A percentile compares a stretch with the other conserved stretches of the same genome.
These are phyloP conservation scores for Bradysia coprophila DNA, from an alignment of 1,140 invertebrate species.

Conservation along the genomic window DNA sequence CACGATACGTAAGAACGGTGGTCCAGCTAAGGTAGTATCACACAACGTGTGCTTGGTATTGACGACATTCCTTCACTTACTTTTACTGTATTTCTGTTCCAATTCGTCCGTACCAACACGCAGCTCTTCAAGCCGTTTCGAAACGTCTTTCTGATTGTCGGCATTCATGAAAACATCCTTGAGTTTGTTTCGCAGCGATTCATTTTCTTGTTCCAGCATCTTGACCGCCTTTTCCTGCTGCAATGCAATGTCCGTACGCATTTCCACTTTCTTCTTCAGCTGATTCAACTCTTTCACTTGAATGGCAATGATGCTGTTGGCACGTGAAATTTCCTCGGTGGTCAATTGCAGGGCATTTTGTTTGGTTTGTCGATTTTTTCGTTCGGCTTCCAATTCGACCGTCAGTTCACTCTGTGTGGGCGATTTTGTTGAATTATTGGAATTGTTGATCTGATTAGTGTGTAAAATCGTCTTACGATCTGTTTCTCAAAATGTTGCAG, in stretches of 20 bases:
- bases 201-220: constrained; percentile 12
- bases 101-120: constrained; percentile 7
- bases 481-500: not conserved
- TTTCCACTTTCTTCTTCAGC: constrained; percentile 15
- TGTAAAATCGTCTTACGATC: too few species aligned
- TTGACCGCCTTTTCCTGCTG: constrained; percentile 18
- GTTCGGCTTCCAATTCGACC: constrained; percentile 20
- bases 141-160: not conserved
- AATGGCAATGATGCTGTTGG: constrained; percentile 20
- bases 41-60: too few species aligned
- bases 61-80: too few species aligned
- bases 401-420: constrained; percentile 13
- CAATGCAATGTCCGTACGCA: constrained; percentile 19
- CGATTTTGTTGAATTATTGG: not conserved
- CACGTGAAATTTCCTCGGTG: constrained; percentile 21
- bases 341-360: constrained; percentile 20
- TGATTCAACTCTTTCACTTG: constrained; percentile 14
- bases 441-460: too few species aligned
- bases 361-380: constrained; percentile 18
- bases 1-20: too few species aligned
- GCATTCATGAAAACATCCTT: not conserved
- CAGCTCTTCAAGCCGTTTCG: not conserved
- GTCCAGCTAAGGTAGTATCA: too few species aligned
- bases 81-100: constrained; percentile 17
- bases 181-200: not conserved